Evolutionary conservation across 2,888 invertebrate species (phyloP), one percentile per base, ranked within the genome.

Genomic region (Mythimna ferrago): DNA sequence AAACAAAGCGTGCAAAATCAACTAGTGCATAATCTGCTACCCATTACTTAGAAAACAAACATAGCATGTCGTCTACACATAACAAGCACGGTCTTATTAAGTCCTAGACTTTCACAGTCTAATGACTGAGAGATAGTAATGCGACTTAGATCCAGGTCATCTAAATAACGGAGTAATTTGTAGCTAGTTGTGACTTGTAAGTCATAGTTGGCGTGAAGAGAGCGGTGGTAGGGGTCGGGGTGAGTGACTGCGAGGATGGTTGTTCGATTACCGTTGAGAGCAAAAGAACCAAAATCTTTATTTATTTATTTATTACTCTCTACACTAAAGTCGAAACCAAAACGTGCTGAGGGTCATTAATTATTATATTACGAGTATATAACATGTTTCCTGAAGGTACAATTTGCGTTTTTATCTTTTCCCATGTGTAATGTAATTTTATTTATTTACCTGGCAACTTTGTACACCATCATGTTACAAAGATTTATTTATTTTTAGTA

Each of bases 71-170:
- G 48, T 10, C n/a, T 5, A 5, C 58, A 38, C 48, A 54, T 71
- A 65, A 26, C 56, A 21, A 61, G 11, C 10, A n/a, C 7, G 7
- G 19, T 61, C 44, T 71, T 1, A 77, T 63, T 77, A 66, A 11
- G 53, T 78, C 72, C 63, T 48, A 73, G 51, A 78, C 78, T 78
- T 78, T 78, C 78, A 65, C 78, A 65, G 41, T 38, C 63, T 61
- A 60, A 26, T 67, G 73, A 78, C 1, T 11, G 19, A 9, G 66
- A 51, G 77, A 73, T 78, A 44, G 67, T 56, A 35, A 61, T 32
- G 16, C 56, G 79, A 35, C 14, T 32, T 73, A 61, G 56, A 79
- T 68, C 21, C 74, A 73, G 65, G 79, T 78, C 74, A 78, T 2
- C n/a, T 57, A 51, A 65, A 32, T 78, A 67, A 73, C 73, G 14